A percentile compares a stretch with the other conserved stretches of the same genome.
phyloP scores from a whole-genome alignment of 1,140 invertebrate species.

The Agraylea sexmaculata region DNA sequence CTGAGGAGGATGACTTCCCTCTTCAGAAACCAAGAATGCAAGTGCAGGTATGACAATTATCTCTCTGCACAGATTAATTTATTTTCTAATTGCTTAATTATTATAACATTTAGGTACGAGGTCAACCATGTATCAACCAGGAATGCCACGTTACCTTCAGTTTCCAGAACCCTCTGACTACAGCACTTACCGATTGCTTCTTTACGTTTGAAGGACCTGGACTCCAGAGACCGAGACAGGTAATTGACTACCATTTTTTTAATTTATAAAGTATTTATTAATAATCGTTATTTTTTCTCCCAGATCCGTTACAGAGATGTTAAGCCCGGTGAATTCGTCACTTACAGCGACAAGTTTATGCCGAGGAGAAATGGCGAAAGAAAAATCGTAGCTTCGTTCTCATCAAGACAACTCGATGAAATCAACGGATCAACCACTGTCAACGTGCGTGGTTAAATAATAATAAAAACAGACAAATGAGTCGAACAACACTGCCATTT shows the following conservation, averaged over 20 bases:
- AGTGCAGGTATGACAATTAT: constrained; percentile 33
- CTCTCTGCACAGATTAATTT: constrained; percentile 12
- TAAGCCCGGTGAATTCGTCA: constrained; percentile 43
- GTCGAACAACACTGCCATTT: too few relatives aligned
- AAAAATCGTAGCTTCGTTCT: constrained; percentile 50
- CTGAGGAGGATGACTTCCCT: constrained; percentile 56
- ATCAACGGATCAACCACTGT: constrained; percentile 43
- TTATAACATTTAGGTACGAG: constrained; percentile 31
- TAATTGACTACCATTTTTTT: constrained; percentile 20
- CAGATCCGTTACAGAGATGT: constrained; percentile 44
- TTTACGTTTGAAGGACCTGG: constrained; percentile 58
- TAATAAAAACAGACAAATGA: too few relatives aligned
- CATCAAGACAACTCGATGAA: constrained; percentile 49
- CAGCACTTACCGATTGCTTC: constrained; percentile 47
- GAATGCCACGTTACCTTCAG: constrained; percentile 40
- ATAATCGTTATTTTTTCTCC: constrained; percentile 9
- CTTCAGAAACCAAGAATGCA: constrained; percentile 49
- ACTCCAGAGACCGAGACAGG: constrained; percentile 45
- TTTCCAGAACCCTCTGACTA: constrained; percentile 55
- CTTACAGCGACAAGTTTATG: constrained; percentile 43
- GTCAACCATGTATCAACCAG: constrained; percentile 33
- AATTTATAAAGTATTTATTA: background rate
- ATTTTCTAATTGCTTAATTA: constrained; percentile 1
- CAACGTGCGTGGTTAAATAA: constrained; percentile 33
- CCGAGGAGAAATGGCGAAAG: constrained; percentile 42